Percentiles rank a stretch among this genome's conserved stretches.
Conservation (phyloP, 2,113 vertebrate species). For the Gymnobelideus leadbeateri region DNA sequence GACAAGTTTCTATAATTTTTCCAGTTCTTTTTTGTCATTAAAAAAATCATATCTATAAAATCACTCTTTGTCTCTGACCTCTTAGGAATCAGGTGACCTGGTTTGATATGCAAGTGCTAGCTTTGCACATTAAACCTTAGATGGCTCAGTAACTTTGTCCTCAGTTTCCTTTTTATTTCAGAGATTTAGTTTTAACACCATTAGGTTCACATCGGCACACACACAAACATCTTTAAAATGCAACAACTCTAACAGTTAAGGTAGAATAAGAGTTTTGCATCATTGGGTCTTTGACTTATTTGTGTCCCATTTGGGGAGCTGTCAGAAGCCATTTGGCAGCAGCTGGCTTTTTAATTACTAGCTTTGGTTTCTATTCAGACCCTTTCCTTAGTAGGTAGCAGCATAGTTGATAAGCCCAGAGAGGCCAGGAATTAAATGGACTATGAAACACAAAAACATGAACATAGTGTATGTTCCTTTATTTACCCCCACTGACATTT, state of each 20-base stretch:
- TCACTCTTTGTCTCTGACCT: too few relatives aligned
- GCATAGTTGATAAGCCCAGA: neutral
- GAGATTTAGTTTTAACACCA: too few relatives aligned
- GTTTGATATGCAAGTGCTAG: too few relatives aligned
- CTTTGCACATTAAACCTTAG: too few relatives aligned
- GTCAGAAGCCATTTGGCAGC: neutral
- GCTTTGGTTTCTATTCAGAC: neutral
- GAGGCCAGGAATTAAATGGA: neutral
- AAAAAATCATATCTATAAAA: too few relatives aligned
- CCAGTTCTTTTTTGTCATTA: too few relatives aligned
- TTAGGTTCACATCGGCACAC: too few relatives aligned
- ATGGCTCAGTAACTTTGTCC: too few relatives aligned
- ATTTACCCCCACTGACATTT: neutral
- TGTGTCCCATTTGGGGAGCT: neutral
- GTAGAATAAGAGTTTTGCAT: neutral
- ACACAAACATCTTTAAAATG: neutral
- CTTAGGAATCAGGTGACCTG: too few relatives aligned
- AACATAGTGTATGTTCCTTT: neutral
- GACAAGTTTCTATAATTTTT: too few relatives aligned
- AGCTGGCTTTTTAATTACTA: neutral
- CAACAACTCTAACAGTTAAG: neutral
- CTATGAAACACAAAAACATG: neutral
- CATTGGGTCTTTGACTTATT: neutral
- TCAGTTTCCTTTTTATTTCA: too few relatives aligned
- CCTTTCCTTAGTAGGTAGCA: neutral